These are phyloP conservation scores for Pandemis corylana DNA, from an alignment of 2,888 invertebrate species.

Conservation along the genomic window DNA sequence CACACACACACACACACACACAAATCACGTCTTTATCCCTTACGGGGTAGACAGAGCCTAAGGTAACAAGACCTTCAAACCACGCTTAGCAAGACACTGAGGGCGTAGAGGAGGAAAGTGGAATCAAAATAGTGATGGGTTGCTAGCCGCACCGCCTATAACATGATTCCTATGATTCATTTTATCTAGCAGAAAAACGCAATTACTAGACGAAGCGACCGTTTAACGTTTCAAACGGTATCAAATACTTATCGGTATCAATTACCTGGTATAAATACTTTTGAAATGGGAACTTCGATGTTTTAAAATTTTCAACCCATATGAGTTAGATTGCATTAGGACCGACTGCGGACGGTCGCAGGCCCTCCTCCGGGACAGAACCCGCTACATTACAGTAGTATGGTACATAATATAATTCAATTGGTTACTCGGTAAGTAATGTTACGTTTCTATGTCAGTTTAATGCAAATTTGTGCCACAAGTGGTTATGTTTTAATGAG, in stretches of 20 bases:
- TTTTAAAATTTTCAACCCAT: slow-evolving; percentile 27
- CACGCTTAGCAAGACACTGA: too few relatives aligned
- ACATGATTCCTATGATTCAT: too few relatives aligned
- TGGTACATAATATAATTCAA: slow-evolving; percentile 31
- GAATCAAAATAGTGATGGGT: too few relatives aligned
- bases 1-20: too few relatives aligned
- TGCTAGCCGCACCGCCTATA: too few relatives aligned
- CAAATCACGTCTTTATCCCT: too few relatives aligned
- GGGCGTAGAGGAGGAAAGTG: too few relatives aligned
- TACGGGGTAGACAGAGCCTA: too few relatives aligned
- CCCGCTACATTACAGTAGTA: slow-evolving; percentile 18
- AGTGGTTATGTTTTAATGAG: slow-evolving; percentile 12
- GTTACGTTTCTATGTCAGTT: slow-evolving; percentile 28
- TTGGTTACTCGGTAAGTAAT: slow-evolving; percentile 32
- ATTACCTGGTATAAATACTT: slow-evolving; percentile 11
- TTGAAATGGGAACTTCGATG: neutral
- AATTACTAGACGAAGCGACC: too few relatives aligned
- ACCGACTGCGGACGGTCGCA: neutral
- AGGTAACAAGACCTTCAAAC: too few relatives aligned
- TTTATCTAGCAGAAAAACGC: too few relatives aligned
- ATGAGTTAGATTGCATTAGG: slow-evolving; percentile 32
- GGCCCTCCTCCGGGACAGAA: slow-evolving; percentile 17
- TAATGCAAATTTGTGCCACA: slow-evolving; percentile 22
- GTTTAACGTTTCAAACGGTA: neutral
- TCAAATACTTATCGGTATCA: neutral